These are phyloP conservation scores for Bellardia pandia DNA, from an alignment of 2,888 invertebrate species.

Conservation along the genomic window DNA sequence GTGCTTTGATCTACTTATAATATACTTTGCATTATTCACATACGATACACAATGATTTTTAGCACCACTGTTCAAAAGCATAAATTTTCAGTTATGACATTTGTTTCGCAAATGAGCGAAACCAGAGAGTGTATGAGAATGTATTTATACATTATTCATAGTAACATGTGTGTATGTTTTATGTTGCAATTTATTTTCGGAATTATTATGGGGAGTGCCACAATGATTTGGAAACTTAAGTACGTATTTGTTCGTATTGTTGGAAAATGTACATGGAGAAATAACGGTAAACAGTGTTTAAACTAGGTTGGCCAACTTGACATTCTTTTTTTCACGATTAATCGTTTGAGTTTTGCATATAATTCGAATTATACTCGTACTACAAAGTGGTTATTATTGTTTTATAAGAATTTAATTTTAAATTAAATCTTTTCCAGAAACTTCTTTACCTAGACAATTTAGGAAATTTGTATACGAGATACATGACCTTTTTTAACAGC, in stretches of 20 bases:
- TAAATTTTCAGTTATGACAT: neutral
- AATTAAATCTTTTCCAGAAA: too few relatives aligned
- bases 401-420: too few relatives aligned
- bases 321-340: neutral
- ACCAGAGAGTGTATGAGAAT: neutral
- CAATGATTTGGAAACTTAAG: neutral
- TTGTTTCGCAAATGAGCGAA: neutral
- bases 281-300: neutral
- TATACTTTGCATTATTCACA: too few relatives aligned
- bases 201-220: conserved; percentile 1
- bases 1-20: too few relatives aligned
- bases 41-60: too few relatives aligned
- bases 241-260: neutral
- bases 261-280: neutral
- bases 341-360: too few relatives aligned
- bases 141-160: neutral
- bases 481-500: neutral
- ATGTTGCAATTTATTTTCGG: neutral
- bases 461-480: too few relatives aligned
- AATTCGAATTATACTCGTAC: too few relatives aligned
- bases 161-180: neutral
- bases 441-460: too few relatives aligned
- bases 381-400: too few relatives aligned
- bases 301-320: neutral
- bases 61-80: too few relatives aligned